phyloP scores from a whole-genome alignment of 2,113 vertebrate genomes.

The Amblyopsis rosae region DNA sequence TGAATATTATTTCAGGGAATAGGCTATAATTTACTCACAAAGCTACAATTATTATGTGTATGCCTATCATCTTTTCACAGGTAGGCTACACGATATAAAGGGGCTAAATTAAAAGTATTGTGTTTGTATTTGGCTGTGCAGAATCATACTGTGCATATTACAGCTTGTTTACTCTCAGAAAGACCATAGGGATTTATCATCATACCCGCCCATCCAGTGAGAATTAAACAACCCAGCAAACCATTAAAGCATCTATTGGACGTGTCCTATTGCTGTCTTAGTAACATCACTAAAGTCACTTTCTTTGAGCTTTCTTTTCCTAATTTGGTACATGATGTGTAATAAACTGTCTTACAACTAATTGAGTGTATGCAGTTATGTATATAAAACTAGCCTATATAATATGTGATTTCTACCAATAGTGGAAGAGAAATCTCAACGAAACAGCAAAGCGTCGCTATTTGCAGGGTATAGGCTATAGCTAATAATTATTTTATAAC shows the following conservation, averaged over 20 bases:
- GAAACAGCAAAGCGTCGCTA: neutral
- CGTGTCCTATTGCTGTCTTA: slow-evolving; percentile 41
- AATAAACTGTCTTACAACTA: neutral
- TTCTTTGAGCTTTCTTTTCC: neutral
- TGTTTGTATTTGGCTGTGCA: neutral
- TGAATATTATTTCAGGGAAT: too few species aligned
- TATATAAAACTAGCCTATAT: too few species aligned
- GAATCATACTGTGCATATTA: neutral
- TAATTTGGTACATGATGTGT: neutral
- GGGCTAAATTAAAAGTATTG: neutral
- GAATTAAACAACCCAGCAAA: slow-evolving; percentile 41
- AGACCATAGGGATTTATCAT: slow-evolving; percentile 50
- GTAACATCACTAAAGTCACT: slow-evolving; percentile 50
- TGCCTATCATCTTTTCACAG: too few species aligned
- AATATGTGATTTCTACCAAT: neutral
- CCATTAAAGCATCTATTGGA: slow-evolving; percentile 60
- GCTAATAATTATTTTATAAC: too few species aligned
- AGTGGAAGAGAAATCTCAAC: neutral
- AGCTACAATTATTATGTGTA: too few species aligned
- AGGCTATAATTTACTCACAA: too few species aligned
- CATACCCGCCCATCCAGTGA: slow-evolving; percentile 46
- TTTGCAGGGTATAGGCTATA: neutral
- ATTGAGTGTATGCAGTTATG: neutral
- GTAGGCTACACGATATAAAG: too few species aligned
- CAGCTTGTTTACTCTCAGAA: slow-evolving; percentile 67